phyloP scores from a whole-genome alignment of 2,797 vertebrate species.

The Geotria australis region DNA sequence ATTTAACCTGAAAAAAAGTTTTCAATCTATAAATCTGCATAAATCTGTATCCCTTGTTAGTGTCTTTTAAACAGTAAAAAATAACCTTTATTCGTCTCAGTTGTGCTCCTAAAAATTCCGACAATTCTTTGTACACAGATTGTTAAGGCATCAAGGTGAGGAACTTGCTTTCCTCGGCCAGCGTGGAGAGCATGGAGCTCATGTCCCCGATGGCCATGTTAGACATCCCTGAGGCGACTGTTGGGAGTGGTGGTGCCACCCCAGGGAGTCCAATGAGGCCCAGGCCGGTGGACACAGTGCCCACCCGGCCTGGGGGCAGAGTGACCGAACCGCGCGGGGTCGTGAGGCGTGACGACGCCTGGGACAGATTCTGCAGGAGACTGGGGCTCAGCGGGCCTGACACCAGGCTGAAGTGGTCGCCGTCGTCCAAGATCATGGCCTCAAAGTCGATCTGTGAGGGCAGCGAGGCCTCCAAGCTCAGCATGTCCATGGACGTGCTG shows the following conservation, averaged over 20 bases:
- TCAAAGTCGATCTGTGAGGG: conserved; percentile 74
- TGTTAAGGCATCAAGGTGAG: conserved; percentile 75
- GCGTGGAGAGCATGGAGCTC: conserved; percentile 87
- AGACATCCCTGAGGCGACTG: conserved; percentile 32
- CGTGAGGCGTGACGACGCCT: conserved; percentile 80
- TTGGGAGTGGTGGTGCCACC: neutral
- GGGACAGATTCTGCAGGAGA: conserved; percentile 72
- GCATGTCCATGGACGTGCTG: neutral
- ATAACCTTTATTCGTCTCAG: too few species aligned
- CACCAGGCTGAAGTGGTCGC: conserved; percentile 82
- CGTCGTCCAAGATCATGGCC: conserved; percentile 58
- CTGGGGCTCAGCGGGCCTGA: conserved; percentile 72
- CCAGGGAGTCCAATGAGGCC: too few species aligned
- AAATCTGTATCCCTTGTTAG: too few species aligned
- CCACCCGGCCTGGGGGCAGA: conserved; percentile 21
- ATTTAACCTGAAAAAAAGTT: too few species aligned
- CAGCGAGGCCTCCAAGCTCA: neutral
- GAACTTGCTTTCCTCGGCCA: conserved; percentile 90
- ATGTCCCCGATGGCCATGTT: conserved; percentile 99
- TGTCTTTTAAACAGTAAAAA: too few species aligned
- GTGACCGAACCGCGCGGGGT: conserved; percentile 87
- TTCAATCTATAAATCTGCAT: too few species aligned
- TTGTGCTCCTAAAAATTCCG: too few species aligned
- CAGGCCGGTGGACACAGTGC: neutral
- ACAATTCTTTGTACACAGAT: too few species aligned